Conservation (phyloP, 2,888 invertebrate species). For the Cremastobaeus sp. region DNA sequence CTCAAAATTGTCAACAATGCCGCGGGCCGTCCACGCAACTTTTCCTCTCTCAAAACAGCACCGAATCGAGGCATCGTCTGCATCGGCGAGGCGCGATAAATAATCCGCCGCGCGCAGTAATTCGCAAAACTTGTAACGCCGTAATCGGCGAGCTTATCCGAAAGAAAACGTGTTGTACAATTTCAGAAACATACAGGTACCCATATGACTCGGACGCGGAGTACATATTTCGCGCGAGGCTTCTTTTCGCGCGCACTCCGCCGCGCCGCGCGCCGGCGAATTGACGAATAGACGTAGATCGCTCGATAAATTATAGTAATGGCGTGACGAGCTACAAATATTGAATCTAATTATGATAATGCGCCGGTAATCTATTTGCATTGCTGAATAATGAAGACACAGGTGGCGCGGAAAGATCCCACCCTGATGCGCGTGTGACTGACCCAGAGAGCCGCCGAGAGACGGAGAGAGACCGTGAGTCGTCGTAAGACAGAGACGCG, state of each 20-base stretch:
- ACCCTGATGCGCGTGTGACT: constrained; percentile 66
- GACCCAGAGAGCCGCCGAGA: constrained; percentile 64
- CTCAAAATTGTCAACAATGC: constrained; percentile 53
- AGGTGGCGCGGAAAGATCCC: constrained; percentile 71
- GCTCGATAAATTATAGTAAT: constrained; percentile 70
- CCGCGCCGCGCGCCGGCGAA: constrained; percentile 52
- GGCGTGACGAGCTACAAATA: constrained; percentile 74
- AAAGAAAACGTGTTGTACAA: constrained; percentile 54
- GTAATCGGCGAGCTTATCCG: constrained; percentile 45
- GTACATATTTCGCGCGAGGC: constrained; percentile 50
- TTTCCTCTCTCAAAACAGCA: too few species aligned
- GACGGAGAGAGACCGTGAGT: constrained; percentile 35
- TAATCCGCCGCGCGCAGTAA: constrained; percentile 33
- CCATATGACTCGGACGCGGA: constrained; percentile 45
- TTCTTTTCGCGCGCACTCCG: constrained; percentile 43
- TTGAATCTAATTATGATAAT: constrained; percentile 76
- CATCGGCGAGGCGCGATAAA: constrained; percentile 32
- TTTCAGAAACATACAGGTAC: constrained; percentile 56
- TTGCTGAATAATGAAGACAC: constrained; percentile 72
- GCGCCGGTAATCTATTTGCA: constrained; percentile 71
- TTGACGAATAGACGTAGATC: constrained; percentile 59
- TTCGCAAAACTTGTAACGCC: constrained; percentile 45
- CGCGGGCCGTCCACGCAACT: constrained; percentile 17
- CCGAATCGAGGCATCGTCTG: constrained; percentile 8
- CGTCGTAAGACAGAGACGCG: constrained; percentile 26